A percentile compares a stretch with the other conserved stretches of the same genome.
Conservation (phyloP, 92 coral and sea anemone genomes). For the Porites evermanni region DNA sequence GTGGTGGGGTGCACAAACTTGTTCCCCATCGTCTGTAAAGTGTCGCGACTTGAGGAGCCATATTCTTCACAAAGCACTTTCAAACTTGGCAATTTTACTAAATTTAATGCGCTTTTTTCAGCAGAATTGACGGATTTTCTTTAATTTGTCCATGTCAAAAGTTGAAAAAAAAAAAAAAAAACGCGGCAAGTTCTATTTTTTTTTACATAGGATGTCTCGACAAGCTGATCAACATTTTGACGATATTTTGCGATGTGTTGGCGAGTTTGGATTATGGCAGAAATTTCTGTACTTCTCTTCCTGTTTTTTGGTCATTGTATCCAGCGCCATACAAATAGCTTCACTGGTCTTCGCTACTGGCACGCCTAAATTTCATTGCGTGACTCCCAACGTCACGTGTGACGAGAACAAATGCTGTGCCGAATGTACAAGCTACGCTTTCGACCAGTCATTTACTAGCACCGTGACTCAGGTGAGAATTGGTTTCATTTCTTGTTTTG, state of each 20-base stretch:
- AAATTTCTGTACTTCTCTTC: conserved; percentile 71
- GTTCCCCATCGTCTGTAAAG: no score
- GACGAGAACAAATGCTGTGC: conserved; percentile 68
- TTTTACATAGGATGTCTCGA: conserved; percentile 14
- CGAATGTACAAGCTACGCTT: conserved; percentile 69
- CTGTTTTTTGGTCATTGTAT: conserved; percentile 73
- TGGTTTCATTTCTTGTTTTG: neutral
- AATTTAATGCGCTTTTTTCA: no score
- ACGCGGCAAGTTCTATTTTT: neutral
- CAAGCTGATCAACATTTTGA: conserved; percentile 52
- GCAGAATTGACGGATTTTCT: no score
- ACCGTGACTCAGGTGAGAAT: conserved; percentile 79
- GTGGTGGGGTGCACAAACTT: no score
- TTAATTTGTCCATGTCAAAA: no score
- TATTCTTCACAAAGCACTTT: no score
- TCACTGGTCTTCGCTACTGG: conserved; percentile 85
- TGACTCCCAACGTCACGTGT: conserved; percentile 58
- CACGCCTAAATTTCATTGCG: conserved; percentile 70
- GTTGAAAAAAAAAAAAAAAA: no score
- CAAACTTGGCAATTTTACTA: no score
- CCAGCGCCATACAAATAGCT: conserved; percentile 75
- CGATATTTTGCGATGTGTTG: conserved; percentile 72
- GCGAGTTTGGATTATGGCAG: conserved; percentile 85
- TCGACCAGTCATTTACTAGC: conserved; percentile 68
- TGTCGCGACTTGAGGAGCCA: no score